phyloP scores from a whole-genome alignment of 2,888 invertebrate species.

The Chouioia cunea region DNA sequence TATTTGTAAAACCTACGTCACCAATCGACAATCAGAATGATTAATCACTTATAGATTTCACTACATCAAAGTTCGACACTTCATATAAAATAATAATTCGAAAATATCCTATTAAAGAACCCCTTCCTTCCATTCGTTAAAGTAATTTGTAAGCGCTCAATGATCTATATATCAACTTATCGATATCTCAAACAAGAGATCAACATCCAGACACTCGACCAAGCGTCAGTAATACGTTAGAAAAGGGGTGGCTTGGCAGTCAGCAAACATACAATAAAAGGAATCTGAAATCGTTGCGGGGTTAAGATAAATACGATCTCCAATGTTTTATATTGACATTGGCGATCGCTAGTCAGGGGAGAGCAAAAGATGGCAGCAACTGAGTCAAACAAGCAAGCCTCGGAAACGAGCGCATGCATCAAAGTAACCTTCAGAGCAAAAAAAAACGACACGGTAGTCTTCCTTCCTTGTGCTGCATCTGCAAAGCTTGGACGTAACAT shows the following conservation, averaged over 20 bases:
- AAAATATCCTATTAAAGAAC: not conserved
- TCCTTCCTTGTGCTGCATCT: not conserved
- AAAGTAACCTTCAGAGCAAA: constrained; percentile 46
- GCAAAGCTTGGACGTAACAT: constrained; percentile 1
- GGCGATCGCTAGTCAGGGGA: constrained; percentile 30
- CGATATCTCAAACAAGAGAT: constrained; percentile 24
- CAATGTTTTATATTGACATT: constrained; percentile 41
- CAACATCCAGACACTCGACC: not conserved
- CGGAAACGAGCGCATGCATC: constrained; percentile 48
- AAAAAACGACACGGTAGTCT: constrained; percentile 21
- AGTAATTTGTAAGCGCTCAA: constrained; percentile 32
- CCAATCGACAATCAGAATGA: too few species aligned
- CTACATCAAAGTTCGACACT: too few species aligned
- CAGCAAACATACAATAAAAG: constrained; percentile 26
- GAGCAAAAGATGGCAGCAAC: constrained; percentile 1
- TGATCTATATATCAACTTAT: constrained; percentile 31
- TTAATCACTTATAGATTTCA: too few species aligned
- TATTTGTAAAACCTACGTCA: too few species aligned
- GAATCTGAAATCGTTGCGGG: constrained; percentile 26
- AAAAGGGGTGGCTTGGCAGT: constrained; percentile 4
- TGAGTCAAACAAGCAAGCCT: constrained; percentile 46
- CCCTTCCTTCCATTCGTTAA: not conserved
- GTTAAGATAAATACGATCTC: constrained; percentile 51
- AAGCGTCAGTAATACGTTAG: constrained; percentile 5
- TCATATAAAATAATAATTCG: too few species aligned